A percentile compares a stretch with the other conserved stretches of the same genome.
These are phyloP conservation scores for Cryptotermes secundus DNA, from an alignment of 1,140 invertebrate genomes.

Conservation along the genomic window DNA sequence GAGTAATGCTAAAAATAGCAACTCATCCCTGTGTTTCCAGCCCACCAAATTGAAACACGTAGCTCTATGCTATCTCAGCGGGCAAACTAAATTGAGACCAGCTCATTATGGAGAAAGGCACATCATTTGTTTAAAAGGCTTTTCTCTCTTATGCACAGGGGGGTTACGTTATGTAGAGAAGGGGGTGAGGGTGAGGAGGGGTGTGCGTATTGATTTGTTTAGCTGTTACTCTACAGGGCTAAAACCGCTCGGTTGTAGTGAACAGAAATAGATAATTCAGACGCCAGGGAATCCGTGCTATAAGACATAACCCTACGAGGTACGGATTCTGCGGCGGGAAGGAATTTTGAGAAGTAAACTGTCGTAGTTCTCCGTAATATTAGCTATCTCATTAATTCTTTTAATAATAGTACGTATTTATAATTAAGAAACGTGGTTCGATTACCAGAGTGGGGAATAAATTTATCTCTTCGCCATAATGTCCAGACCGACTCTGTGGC, in stretches of 20 bases:
- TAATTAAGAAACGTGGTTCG: no score
- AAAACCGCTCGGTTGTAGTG: neutral
- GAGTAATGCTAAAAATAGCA: conserved; percentile 1
- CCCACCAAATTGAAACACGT: conserved; percentile 1
- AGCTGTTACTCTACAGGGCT: neutral
- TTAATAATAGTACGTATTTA: no score
- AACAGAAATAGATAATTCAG: conserved; percentile 15
- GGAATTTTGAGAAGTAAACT: no score
- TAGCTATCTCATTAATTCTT: no score
- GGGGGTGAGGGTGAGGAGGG: neutral
- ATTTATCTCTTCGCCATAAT: no score
- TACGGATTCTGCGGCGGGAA: no score
- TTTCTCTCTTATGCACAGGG: conserved; percentile 18
- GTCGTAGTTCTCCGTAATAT: no score
- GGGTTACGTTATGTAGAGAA: neutral
- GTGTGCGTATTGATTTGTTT: conserved; percentile 1
- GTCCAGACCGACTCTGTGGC: no score
- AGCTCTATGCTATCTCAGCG: conserved; percentile 2
- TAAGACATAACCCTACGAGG: neutral
- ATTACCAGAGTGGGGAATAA: no score
- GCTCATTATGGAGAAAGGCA: conserved; percentile 5
- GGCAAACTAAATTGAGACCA: conserved; percentile 16
- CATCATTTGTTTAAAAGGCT: conserved; percentile 19
- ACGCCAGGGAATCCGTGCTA: neutral
- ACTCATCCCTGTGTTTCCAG: neutral